Evolutionary conservation across 2,888 invertebrate species (phyloP), one percentile per base, ranked within the genome.

Genomic region (Rutpela maculata): DNA sequence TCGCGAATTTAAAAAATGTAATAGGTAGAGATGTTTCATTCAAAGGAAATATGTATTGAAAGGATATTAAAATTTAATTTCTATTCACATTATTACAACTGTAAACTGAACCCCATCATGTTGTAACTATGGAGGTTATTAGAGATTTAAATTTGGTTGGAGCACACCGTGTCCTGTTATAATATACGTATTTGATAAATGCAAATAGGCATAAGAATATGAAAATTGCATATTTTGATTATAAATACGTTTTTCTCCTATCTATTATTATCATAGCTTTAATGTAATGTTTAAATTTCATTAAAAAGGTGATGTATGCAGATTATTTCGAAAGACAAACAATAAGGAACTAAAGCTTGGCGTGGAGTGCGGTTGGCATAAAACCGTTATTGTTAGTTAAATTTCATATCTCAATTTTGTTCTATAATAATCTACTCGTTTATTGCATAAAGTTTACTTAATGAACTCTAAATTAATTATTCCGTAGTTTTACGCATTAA

Each of bases 251-350:
- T 50, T 50, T 50, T 50, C n/a, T 50, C 15, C 50, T n/a, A 50
- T 6, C 4, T 35, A 35, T 3, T 50, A 50, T 3, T 5, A 50
- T 50, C n/a, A 15, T n/a, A n/a, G 50, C 50, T 50, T 50, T n/a
- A 50, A 50, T n/a, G 6, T 6, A 17, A 50, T 4, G n/a, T 50
- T 50, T 50, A 50, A 50, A n/a, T 11, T 43, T 15, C 43, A 43
- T n/a, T n/a, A n/a, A 17, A n/a, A 3, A n/a, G 50, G 1, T 50
- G 4, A n/a, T 50, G n/a, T 50, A 50, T 50, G 50, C 50, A 50
- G 50, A 50, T 50, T 50, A 50, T 50, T 50, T 50, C 15, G 50
- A n/a, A n/a, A 50, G 50, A 50, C 50, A 50, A 50, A 50, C 50
- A 50, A 50, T 50, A 50, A 50, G n/a, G n/a, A 17, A 50, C n/a